These are phyloP conservation scores for Caenorhabditis drosophilae DNA, from an alignment of 2,888 invertebrate genomes.

Conservation along the genomic window DNA sequence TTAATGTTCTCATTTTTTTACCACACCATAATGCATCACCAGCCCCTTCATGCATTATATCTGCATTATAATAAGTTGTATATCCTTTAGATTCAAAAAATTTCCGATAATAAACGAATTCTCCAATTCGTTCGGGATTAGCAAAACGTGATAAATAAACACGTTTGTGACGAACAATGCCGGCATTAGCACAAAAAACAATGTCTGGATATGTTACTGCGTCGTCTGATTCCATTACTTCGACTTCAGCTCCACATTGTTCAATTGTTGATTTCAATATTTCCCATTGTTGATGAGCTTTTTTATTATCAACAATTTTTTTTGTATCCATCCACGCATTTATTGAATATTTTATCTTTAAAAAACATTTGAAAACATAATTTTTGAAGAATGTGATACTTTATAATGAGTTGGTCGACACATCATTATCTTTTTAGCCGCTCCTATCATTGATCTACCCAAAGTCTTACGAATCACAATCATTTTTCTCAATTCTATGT, in stretches of 20 bases:
- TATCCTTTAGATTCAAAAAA: conserved; percentile 63
- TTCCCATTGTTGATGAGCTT: conserved; percentile 61
- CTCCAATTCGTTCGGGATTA: conserved; percentile 59
- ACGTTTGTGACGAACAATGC: conserved; percentile 49
- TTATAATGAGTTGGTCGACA: conserved; percentile 58
- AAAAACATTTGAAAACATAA: not conserved
- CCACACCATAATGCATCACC: conserved; percentile 64
- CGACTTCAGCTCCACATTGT: conserved; percentile 55
- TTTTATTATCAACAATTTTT: conserved; percentile 45
- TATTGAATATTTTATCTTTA: conserved; percentile 60
- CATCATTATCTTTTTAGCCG: conserved; percentile 54
- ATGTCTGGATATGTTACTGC: conserved; percentile 57
- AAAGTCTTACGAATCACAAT: conserved; percentile 12
- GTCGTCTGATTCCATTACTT: conserved; percentile 59
- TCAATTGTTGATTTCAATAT: conserved; percentile 56
- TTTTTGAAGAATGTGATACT: conserved; percentile 12
- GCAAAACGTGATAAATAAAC: conserved; percentile 62
- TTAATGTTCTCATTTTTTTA: conserved; percentile 39
- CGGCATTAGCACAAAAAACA: conserved; percentile 67
- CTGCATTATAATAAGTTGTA: conserved; percentile 44
- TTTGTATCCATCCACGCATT: conserved; percentile 66
- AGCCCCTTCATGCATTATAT: conserved; percentile 62
- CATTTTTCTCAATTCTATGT: not conserved
- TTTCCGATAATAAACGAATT: conserved; percentile 55
- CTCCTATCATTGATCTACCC: conserved; percentile 23